phyloP scores from a whole-genome alignment of 2,113 vertebrate species.

The Coregonus clupeaformis region DNA sequence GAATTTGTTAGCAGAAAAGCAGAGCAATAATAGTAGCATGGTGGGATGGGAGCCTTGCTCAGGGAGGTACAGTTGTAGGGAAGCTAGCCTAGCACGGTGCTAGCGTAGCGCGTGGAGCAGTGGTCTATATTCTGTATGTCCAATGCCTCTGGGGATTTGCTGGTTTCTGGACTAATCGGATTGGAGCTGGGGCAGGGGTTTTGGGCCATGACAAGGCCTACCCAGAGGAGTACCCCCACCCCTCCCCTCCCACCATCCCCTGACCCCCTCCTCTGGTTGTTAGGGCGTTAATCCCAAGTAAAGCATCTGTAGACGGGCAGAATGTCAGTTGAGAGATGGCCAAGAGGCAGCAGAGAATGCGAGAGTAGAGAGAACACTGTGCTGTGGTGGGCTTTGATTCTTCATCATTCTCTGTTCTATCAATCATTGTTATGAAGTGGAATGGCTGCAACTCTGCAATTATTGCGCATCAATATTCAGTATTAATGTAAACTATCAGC shows the following conservation, averaged over 20 bases:
- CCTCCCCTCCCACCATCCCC: slow-evolving; percentile 1
- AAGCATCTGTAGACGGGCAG: slow-evolving; percentile 49
- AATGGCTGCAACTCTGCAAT: too few species aligned
- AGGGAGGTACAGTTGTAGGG: not conserved
- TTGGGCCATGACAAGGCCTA: slow-evolving; percentile 59
- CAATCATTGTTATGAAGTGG: too few species aligned
- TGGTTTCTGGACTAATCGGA: slow-evolving; percentile 72
- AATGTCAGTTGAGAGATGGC: slow-evolving; percentile 24
- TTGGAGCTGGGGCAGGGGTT: slow-evolving; percentile 61
- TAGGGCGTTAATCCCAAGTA: slow-evolving; percentile 60
- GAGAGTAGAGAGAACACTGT: not conserved
- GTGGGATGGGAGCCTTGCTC: not conserved
- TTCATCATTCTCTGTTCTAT: too few species aligned
- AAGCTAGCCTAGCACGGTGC: not conserved
- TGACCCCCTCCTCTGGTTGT: slow-evolving; percentile 40
- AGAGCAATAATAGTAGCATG: not conserved
- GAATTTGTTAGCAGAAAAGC: not conserved
- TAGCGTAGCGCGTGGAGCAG: not conserved
- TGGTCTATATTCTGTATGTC: slow-evolving; percentile 1
- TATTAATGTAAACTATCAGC: too few species aligned
- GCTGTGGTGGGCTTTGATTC: too few species aligned
- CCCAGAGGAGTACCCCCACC: slow-evolving; percentile 45
- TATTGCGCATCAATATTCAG: too few species aligned
- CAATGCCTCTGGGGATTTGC: slow-evolving; percentile 64
- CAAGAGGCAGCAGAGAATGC: slow-evolving; percentile 17